phyloP scores from a whole-genome alignment of 1,140 invertebrate genomes.

The Drosophila nikananu region DNA sequence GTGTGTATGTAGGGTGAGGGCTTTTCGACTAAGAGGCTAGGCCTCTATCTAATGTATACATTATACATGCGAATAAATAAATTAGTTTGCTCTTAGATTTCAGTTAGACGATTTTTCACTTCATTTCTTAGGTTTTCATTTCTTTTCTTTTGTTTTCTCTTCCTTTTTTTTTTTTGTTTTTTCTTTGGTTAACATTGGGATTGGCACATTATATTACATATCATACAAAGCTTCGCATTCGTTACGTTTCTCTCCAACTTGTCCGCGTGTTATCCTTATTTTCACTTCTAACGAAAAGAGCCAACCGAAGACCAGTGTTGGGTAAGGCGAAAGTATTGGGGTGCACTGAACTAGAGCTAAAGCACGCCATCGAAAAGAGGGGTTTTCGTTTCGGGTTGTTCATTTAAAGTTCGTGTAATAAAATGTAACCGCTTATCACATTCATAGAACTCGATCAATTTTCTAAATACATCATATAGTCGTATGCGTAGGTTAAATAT shows the following conservation, averaged over 20 bases:
- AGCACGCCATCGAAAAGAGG: conserved; percentile 1
- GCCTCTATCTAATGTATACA: conserved; percentile 74
- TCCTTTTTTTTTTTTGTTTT: conserved; percentile 10
- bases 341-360: conserved; percentile 9
- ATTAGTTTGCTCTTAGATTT: conserved; percentile 34
- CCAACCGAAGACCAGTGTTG: conserved; percentile 19
- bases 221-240: conserved; percentile 69
- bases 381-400: conserved; percentile 12
- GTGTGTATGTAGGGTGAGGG: conserved; percentile 13
- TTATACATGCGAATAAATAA: conserved; percentile 65
- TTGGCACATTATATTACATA: conserved; percentile 82
- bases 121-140: conserved; percentile 2
- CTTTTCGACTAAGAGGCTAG: conserved; percentile 70
- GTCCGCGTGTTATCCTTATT: background rate
- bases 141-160: conserved; percentile 2
- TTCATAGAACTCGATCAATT: conserved; percentile 64
- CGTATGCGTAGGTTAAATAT: conserved; percentile 46
- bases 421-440: conserved; percentile 71
- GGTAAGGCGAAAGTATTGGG: conserved; percentile 39
- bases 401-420: conserved; percentile 44
- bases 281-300: background rate
- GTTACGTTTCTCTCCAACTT: conserved; percentile 4
- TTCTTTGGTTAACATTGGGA: conserved; percentile 65
- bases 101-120: conserved; percentile 22
- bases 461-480: conserved; percentile 45